Percentiles rank a stretch among this genome's conserved stretches.
phyloP scores from a whole-genome alignment of 2,113 vertebrate genomes.

The Ceyx melanurus region DNA sequence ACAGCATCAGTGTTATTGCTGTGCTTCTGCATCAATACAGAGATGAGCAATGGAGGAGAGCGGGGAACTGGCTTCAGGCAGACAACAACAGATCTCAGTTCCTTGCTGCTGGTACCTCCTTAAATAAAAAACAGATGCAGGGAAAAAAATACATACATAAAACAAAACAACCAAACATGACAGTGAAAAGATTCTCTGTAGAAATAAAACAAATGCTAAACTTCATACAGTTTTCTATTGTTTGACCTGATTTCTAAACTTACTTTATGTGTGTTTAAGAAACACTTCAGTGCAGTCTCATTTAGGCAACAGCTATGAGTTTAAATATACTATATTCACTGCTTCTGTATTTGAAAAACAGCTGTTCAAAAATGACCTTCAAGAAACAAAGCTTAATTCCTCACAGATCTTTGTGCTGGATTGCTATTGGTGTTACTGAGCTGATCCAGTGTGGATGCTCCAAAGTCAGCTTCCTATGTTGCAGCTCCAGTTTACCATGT shows the following conservation, averaged over 20 bases:
- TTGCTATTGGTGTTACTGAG: background rate
- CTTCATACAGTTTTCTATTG: background rate
- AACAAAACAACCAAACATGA: background rate
- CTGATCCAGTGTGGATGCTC: background rate
- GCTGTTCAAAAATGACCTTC: background rate
- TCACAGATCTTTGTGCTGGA: background rate
- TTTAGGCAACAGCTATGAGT: background rate
- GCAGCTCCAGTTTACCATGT: rapidly evolving
- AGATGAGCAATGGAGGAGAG: background rate
- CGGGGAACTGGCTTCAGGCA: conserved; percentile 2
- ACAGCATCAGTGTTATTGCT: background rate
- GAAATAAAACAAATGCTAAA: background rate
- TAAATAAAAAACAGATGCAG: conserved; percentile 14
- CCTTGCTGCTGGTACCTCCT: conserved; percentile 14
- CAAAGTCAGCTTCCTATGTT: background rate
- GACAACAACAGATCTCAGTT: background rate
- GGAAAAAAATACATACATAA: too few species aligned
- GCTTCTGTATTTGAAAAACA: background rate
- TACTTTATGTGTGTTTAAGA: background rate
- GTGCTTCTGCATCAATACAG: background rate
- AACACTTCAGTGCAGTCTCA: background rate
- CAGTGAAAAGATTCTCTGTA: background rate
- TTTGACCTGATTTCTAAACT: background rate
- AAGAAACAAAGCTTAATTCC: conserved; percentile 1
- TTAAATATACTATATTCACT: background rate